Percentiles rank a stretch among this genome's conserved stretches.
These are phyloP conservation scores for Galaxea fascicularis DNA, from an alignment of 92 coral and sea anemone species.

Conservation along the genomic window DNA sequence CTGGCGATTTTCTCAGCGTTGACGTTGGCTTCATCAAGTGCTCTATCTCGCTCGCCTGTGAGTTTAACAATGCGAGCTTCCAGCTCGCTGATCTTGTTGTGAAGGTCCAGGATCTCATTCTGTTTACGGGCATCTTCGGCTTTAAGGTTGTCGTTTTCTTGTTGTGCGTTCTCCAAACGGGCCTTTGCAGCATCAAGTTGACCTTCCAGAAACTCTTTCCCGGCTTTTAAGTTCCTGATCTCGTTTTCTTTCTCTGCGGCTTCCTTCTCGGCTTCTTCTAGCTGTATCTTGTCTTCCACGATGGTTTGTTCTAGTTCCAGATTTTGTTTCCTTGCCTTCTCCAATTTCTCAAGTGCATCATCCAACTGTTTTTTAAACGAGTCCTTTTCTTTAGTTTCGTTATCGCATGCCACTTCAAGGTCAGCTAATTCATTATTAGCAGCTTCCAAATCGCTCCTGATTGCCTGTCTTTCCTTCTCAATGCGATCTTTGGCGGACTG, in stretches of 20 bases:
- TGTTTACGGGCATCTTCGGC: conserved; percentile 71
- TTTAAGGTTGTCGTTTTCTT: conserved; percentile 75
- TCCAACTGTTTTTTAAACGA: conserved; percentile 80
- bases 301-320: conserved; percentile 80
- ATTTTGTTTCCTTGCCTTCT: conserved; percentile 77
- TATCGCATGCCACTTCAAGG: conserved; percentile 73
- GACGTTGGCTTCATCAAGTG: conserved; percentile 84
- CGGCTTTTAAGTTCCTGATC: conserved; percentile 70
- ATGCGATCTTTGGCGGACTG: conserved; percentile 78
- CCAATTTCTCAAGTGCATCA: conserved; percentile 79
- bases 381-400: conserved; percentile 79
- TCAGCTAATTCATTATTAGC: conserved; percentile 83
- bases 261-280: conserved; percentile 79
- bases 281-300: conserved; percentile 82
- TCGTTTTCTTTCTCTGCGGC: conserved; percentile 82
- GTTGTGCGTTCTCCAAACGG: conserved; percentile 68
- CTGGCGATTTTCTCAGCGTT: conserved; percentile 71
- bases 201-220: conserved; percentile 82
- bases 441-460: conserved; percentile 68
- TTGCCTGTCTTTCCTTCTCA: conserved; percentile 81
- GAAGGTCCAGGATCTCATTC: conserved; percentile 81
- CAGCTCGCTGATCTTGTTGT: conserved; percentile 81
- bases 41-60: conserved; percentile 88
- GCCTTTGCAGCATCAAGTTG: conserved; percentile 80
- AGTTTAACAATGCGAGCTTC: conserved; percentile 84